Evolutionary conservation across 2,113 vertebrate species (phyloP).

Genomic region (Ictidomys tridecemlineatus): DNA sequence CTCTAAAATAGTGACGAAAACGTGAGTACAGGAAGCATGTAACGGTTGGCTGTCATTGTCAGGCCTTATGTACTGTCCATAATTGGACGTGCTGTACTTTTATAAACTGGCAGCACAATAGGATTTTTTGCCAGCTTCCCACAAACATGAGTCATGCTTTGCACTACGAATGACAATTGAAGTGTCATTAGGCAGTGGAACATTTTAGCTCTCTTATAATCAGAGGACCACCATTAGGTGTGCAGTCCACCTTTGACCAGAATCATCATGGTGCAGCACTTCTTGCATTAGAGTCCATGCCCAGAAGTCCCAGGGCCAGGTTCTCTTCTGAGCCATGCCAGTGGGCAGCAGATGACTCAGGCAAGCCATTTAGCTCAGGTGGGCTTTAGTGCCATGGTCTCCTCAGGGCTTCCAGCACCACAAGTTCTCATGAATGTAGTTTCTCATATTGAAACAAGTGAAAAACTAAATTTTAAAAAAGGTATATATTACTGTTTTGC

Average conservation of each 20-base stretch:
- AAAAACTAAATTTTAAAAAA: background rate
- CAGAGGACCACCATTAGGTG: no score
- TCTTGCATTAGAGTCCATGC: background rate
- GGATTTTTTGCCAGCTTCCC: background rate
- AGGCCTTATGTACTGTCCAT: background rate
- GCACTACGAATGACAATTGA: no score
- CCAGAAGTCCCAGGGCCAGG: background rate
- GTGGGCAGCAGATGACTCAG: background rate
- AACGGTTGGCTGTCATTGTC: no score
- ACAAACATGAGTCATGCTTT: background rate
- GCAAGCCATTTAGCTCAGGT: rapidly evolving
- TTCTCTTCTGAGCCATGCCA: background rate
- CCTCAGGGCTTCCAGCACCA: background rate
- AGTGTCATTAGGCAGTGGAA: background rate
- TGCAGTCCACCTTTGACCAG: background rate
- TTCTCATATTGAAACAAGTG: background rate
- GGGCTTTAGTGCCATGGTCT: background rate
- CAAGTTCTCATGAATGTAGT: background rate
- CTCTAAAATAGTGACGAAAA: background rate
- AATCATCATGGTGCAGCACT: rapidly evolving
- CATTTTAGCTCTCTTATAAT: background rate
- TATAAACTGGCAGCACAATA: background rate
- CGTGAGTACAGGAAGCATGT: background rate
- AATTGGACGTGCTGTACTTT: background rate
- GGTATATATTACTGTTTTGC: background rate